Evolutionary conservation across 2,888 invertebrate genomes (phyloP).

Genomic region (Scaptomyza reducta): DNA sequence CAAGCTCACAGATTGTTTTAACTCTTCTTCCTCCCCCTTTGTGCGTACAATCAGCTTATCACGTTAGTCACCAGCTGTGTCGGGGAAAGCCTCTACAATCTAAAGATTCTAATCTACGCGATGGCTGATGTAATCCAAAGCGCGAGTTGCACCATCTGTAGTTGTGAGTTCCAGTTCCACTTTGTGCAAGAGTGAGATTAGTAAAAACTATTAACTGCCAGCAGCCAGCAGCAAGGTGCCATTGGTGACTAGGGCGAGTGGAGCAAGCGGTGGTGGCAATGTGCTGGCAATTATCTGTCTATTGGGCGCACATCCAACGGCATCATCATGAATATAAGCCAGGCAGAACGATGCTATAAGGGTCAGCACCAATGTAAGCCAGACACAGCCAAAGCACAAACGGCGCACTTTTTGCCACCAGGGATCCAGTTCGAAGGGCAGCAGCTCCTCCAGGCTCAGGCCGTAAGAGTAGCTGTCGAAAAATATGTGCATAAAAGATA

Average conservation of each 20-base stretch:
- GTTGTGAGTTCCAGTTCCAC: constrained; percentile 28
- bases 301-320: constrained; percentile 39
- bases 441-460: constrained; percentile 85
- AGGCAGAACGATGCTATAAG: constrained; percentile 85
- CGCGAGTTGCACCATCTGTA: constrained; percentile 52
- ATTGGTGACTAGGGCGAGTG: constrained; percentile 38
- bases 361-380: constrained; percentile 85
- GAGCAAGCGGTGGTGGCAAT: constrained; percentile 24
- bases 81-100: constrained; percentile 13
- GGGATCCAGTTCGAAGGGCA: constrained; percentile 84
- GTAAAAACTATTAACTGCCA: constrained; percentile 28
- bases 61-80: constrained; percentile 24
- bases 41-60: constrained; percentile 27
- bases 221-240: constrained; percentile 40
- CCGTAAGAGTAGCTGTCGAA: constrained; percentile 73
- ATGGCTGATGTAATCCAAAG: constrained; percentile 62
- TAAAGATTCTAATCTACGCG: background rate
- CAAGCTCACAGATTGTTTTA: background rate
- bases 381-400: constrained; percentile 85
- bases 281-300: constrained; percentile 40
- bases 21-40: background rate
- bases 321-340: constrained; percentile 63
- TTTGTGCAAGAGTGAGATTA: constrained; percentile 18
- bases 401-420: constrained; percentile 85
- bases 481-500: constrained; percentile 5